These are phyloP conservation scores for Drosophila atroscutellata DNA, from an alignment of 2,888 invertebrate species.

Conservation along the genomic window DNA sequence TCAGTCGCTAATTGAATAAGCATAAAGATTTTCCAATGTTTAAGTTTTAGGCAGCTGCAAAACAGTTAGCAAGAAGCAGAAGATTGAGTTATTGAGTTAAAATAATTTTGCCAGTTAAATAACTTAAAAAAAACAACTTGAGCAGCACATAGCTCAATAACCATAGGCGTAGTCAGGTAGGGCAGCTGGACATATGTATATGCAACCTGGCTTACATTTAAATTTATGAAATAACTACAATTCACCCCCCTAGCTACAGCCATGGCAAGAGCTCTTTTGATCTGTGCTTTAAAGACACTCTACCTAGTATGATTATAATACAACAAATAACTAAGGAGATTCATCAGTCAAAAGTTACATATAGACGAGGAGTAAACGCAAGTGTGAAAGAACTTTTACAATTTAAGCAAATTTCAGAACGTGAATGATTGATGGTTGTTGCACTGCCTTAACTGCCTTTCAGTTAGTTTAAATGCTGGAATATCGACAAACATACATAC, in stretches of 20 bases:
- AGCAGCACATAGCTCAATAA: neutral
- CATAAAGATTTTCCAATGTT: neutral
- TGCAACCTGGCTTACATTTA: neutral
- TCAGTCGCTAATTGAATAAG: neutral
- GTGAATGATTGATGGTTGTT: constrained; percentile 31
- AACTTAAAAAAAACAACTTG: neutral
- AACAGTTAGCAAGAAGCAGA: too few species aligned
- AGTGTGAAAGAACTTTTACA: constrained; percentile 22
- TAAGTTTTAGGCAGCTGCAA: neutral
- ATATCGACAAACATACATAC: neutral
- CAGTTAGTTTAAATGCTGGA: constrained; percentile 13
- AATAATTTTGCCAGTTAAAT: neutral
- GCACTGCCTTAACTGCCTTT: constrained; percentile 18
- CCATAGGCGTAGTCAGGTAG: neutral
- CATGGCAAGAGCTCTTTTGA: neutral
- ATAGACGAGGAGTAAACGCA: constrained; percentile 8
- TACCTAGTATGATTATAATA: neutral
- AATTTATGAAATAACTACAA: neutral
- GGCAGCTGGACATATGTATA: neutral
- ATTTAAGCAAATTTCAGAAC: constrained; percentile 20
- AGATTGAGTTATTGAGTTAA: neutral
- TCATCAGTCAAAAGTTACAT: constrained; percentile 10
- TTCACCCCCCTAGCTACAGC: neutral
- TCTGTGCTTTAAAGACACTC: neutral
- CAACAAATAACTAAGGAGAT: neutral